phyloP scores from a whole-genome alignment of 2,113 vertebrate genomes.

The Mustela lutreola region DNA sequence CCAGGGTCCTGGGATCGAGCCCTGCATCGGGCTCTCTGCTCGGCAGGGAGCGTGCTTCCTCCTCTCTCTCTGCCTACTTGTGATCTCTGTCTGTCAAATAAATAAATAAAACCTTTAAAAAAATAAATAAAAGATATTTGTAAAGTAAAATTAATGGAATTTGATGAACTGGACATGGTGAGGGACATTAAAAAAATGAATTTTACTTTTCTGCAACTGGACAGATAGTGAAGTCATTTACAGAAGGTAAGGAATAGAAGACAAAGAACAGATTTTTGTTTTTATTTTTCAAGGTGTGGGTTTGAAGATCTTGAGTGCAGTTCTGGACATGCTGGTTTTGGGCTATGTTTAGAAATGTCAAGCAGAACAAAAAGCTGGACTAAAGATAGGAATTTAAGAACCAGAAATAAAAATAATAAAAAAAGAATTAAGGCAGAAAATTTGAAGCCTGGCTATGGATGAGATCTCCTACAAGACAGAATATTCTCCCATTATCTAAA shows the following conservation, averaged over 20 bases:
- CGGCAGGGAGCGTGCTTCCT: too few species aligned
- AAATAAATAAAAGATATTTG: neutral
- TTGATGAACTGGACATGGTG: neutral
- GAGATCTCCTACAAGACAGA: neutral
- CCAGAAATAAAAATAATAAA: neutral
- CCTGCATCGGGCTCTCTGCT: too few species aligned
- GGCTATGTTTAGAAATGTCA: neutral
- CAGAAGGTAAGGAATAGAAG: neutral
- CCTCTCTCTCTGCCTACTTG: too few species aligned
- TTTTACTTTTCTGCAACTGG: neutral
- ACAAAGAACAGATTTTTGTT: neutral
- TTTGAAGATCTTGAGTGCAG: neutral
- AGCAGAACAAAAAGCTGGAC: neutral
- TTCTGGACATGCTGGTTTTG: neutral
- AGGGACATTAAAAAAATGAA: neutral
- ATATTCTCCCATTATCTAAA: neutral
- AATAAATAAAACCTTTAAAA: too few species aligned
- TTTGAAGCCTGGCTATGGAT: neutral
- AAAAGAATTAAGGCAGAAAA: neutral
- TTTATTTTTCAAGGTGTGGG: neutral
- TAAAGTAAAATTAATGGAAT: neutral
- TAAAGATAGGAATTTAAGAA: conserved; percentile 17
- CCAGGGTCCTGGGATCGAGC: too few species aligned
- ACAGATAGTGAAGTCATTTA: neutral
- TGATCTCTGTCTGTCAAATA: too few species aligned